Conservation (phyloP, 2,888 invertebrate genomes). For the Lasioglossum leucozonium region DNA sequence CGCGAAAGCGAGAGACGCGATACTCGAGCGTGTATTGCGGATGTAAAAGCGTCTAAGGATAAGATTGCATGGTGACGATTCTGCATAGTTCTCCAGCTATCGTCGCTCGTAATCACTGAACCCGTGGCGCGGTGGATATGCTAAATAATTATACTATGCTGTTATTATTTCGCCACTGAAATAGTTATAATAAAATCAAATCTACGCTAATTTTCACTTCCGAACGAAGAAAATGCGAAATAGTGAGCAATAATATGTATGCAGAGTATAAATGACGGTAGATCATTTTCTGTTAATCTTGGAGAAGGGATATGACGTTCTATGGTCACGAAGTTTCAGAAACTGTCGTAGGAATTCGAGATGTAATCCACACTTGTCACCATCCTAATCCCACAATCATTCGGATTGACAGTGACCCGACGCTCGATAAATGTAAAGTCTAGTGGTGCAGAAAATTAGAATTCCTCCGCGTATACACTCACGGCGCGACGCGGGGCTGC, state of each 20-base stretch:
- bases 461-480: conserved; percentile 28
- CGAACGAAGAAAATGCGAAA: neutral
- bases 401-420: conserved; percentile 49
- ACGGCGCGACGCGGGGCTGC: neutral
- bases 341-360: neutral
- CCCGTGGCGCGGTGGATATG: neutral
- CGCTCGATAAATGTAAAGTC: conserved; percentile 53
- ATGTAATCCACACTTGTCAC: conserved; percentile 47
- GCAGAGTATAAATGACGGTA: neutral
- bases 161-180: neutral
- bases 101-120: neutral
- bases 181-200: neutral
- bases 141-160: neutral
- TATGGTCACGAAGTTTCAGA: conserved; percentile 10
- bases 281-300: neutral
- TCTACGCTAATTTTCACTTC: neutral
- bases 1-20: neutral
- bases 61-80: neutral
- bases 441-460: conserved; percentile 59
- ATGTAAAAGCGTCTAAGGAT: neutral
- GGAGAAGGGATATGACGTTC: neutral
- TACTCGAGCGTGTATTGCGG: neutral
- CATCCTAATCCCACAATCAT: conserved; percentile 29
- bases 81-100: neutral
- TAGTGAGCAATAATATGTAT: neutral